A percentile compares a stretch with the other conserved stretches of the same genome.
phyloP scores from a whole-genome alignment of 2,113 vertebrate species.

The Nesogale talazaci region DNA sequence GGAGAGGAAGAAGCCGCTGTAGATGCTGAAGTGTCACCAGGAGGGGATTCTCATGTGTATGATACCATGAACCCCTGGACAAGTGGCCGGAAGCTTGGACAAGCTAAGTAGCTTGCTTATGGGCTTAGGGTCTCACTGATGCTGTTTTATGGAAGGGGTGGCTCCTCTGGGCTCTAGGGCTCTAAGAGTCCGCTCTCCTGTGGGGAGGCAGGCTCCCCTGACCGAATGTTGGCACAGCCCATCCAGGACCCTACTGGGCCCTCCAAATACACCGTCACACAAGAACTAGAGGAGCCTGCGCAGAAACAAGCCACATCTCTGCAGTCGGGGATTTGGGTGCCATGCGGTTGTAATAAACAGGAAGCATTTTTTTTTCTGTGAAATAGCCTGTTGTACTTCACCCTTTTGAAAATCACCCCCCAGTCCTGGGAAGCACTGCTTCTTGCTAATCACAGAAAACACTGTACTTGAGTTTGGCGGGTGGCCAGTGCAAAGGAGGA shows the following conservation, averaged over 20 bases:
- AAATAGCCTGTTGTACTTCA: constrained; percentile 50
- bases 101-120: not conserved
- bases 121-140: not conserved
- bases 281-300: not conserved
- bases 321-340: not conserved
- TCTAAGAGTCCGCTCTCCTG: not conserved
- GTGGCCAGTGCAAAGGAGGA: not conserved
- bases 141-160: not conserved
- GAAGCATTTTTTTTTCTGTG: constrained; percentile 48
- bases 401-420: constrained; percentile 55
- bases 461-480: not conserved
- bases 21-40: not conserved
- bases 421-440: constrained; percentile 21
- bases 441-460: constrained; percentile 50
- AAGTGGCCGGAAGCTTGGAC: not conserved
- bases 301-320: not conserved
- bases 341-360: not conserved
- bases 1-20: not conserved
- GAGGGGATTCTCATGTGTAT: not conserved
- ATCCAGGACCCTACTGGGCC: not conserved
- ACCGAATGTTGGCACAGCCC: not conserved
- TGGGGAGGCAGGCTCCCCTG: not conserved
- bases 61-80: not conserved
- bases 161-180: not conserved
- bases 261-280: not conserved